A percentile compares a stretch with the other conserved stretches of the same genome.
These are phyloP conservation scores for Athalia rosae DNA, from an alignment of 2,888 invertebrate genomes.

Conservation along the genomic window DNA sequence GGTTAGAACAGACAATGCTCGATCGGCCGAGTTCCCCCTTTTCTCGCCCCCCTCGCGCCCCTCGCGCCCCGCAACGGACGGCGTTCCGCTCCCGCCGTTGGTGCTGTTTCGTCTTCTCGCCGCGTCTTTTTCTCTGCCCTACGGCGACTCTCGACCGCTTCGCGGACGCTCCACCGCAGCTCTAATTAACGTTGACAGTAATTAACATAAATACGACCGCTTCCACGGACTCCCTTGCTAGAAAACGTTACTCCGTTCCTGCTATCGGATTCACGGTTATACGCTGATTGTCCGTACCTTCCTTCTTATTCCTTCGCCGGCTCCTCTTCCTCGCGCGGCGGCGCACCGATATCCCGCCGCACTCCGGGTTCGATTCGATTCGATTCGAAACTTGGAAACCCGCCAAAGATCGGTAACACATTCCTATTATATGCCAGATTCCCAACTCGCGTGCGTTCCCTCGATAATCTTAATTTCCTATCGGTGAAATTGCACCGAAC, in stretches of 20 bases:
- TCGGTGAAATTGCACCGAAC: constrained; percentile 14
- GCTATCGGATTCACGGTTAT: constrained; percentile 46
- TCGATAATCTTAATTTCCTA: constrained; percentile 22
- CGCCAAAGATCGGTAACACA: neutral
- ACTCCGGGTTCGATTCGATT: too few species aligned
- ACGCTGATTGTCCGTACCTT: constrained; percentile 32
- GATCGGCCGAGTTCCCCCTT: constrained; percentile 47
- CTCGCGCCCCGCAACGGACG: neutral
- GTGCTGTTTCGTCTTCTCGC: too few species aligned
- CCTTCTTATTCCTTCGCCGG: neutral
- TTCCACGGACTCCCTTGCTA: constrained; percentile 57
- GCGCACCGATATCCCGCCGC: neutral
- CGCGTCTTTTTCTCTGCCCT: constrained; percentile 32
- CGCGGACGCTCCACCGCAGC: constrained; percentile 53
- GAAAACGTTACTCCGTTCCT: constrained; percentile 50
- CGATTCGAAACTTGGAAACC: constrained; percentile 37
- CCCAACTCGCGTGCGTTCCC: constrained; percentile 10
- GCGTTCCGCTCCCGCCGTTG: neutral
- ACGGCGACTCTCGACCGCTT: constrained; percentile 38
- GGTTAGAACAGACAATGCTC: constrained; percentile 58
- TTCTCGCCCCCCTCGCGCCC: too few species aligned
- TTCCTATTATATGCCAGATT: constrained; percentile 1
- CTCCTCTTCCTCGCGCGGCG: neutral
- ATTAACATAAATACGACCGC: constrained; percentile 72
- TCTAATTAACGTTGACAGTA: constrained; percentile 72